A percentile compares a stretch with the other conserved stretches of the same genome.
phyloP scores from a whole-genome alignment of 2,797 vertebrate species.

The Smutsia gigantea region DNA sequence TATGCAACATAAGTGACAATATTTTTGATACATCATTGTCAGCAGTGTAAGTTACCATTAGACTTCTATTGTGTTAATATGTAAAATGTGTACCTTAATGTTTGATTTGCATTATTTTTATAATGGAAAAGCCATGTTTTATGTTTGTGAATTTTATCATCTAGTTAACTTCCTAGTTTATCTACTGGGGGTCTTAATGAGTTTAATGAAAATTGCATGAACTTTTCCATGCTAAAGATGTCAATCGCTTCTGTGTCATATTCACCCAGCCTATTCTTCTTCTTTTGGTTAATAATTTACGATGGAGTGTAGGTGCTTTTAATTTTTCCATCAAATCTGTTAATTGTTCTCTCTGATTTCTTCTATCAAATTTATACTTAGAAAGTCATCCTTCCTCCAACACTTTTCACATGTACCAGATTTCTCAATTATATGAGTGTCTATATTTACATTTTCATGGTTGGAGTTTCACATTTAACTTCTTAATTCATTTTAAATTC shows the following conservation, averaged over 20 bases:
- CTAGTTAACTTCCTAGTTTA: neutral
- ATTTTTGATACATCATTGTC: neutral
- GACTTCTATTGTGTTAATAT: neutral
- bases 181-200: neutral
- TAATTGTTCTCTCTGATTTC: neutral
- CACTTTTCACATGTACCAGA: neutral
- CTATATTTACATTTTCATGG: neutral
- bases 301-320: neutral
- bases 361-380: neutral
- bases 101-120: conserved; percentile 8
- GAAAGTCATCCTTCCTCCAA: neutral
- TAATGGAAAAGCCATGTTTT: neutral
- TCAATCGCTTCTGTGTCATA: neutral
- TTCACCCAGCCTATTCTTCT: neutral
- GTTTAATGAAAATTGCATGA: neutral
- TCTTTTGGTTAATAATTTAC: neutral
- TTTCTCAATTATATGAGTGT: neutral
- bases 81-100: neutral
- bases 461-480: neutral
- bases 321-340: neutral
- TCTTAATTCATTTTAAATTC: conserved; percentile 9
- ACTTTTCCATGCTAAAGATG: neutral
- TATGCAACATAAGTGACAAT: neutral
- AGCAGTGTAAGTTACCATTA: neutral
- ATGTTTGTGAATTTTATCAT: neutral